Evolutionary conservation across 2,113 vertebrate genomes (phyloP).

Genomic region (Pandion haliaetus): DNA sequence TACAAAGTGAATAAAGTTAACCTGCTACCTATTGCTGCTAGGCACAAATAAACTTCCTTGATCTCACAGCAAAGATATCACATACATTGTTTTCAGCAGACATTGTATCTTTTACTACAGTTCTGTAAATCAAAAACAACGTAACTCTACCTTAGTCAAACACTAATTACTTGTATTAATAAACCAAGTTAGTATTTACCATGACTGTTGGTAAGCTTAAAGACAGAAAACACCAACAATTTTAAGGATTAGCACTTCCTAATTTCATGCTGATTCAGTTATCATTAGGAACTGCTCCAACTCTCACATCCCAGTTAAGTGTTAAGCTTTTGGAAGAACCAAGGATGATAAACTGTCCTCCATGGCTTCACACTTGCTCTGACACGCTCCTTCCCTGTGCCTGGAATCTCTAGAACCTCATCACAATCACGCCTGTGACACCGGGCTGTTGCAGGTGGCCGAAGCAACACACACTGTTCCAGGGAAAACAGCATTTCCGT

Average conservation of each 20-base stretch:
- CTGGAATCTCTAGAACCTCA: neutral
- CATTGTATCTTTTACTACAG: neutral
- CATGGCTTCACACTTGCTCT: neutral
- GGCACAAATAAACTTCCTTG: neutral
- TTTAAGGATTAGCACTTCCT: neutral
- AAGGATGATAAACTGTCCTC: neutral
- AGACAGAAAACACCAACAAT: neutral
- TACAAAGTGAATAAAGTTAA: neutral
- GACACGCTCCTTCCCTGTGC: fast-evolving
- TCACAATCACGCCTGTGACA: fast-evolving
- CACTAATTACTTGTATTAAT: neutral
- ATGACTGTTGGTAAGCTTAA: neutral
- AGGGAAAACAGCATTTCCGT: neutral
- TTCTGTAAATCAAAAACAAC: neutral
- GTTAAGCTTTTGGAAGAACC: neutral
- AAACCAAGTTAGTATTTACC: neutral
- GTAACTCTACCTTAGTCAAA: neutral
- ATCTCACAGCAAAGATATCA: neutral
- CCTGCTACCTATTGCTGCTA: fast-evolving
- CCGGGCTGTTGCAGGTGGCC: neutral
- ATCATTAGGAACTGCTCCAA: neutral
- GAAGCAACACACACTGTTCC: neutral
- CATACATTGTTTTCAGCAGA: neutral
- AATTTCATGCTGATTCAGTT: neutral
- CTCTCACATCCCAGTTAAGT: neutral